A percentile compares a stretch with the other conserved stretches of the same genome.
Conservation (phyloP, 2,797 vertebrate genomes). For the Microcaecilia unicolor region DNA sequence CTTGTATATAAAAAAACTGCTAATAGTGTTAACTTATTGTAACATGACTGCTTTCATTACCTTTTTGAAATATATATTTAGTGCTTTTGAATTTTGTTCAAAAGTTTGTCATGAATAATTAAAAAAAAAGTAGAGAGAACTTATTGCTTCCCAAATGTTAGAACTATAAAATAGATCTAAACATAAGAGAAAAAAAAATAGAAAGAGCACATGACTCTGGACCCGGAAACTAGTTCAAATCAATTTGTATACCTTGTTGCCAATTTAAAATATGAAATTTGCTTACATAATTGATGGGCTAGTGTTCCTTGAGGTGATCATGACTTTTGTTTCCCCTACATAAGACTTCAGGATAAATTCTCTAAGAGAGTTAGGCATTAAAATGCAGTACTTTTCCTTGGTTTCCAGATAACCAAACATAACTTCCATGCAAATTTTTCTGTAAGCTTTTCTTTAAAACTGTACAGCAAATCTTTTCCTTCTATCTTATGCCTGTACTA, state of each 20-base stretch:
- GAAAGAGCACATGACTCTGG: slow-evolving; percentile 24
- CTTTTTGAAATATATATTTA: slow-evolving; percentile 39
- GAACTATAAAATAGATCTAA: slow-evolving; percentile 33
- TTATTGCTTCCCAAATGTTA: slow-evolving; percentile 39
- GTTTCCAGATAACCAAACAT: slow-evolving; percentile 39
- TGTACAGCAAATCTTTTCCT: slow-evolving; percentile 34
- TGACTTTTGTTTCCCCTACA: no score
- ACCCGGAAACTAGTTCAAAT: slow-evolving; percentile 31
- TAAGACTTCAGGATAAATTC: no score
- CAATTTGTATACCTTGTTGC: slow-evolving; percentile 17
- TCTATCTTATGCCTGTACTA: slow-evolving; percentile 29
- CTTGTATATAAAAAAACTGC: slow-evolving; percentile 48
- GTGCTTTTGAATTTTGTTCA: slow-evolving; percentile 42
- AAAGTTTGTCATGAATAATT: slow-evolving; percentile 26
- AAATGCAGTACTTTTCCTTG: slow-evolving; percentile 37
- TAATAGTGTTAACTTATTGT: slow-evolving; percentile 37
- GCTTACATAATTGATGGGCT: slow-evolving; percentile 15
- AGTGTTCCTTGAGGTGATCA: slow-evolving; percentile 34
- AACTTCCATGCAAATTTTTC: slow-evolving; percentile 44
- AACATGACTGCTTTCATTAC: slow-evolving; percentile 40
- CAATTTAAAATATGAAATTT: slow-evolving; percentile 29
- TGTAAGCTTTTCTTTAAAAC: slow-evolving; percentile 50
- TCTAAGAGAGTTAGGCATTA: slow-evolving; percentile 32
- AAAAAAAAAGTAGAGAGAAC: slow-evolving; percentile 35
- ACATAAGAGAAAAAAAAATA: slow-evolving; percentile 19